Base-by-base conservation (phyloP, 2,113 vertebrate genomes). In the Ochotona princeps region DNA sequence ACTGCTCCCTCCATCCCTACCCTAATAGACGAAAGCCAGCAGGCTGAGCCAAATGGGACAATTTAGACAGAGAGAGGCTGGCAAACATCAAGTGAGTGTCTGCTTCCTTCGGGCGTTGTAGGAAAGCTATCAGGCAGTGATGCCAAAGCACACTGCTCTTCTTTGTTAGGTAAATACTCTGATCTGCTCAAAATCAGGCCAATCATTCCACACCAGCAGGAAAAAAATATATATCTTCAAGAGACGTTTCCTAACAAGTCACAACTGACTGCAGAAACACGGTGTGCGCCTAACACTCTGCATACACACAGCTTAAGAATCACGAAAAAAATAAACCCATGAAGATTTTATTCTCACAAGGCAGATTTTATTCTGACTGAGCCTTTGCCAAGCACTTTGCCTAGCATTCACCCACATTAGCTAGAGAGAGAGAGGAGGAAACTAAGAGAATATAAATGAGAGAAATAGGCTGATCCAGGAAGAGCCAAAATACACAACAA, bases 31-130 rank as follows among this genome's bases (percentile, higher is more conserved):
- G 44, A 78, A 87, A 92, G 94, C 93, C 93, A 95, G 86, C 25
- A 30, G 79, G 65, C 75, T 70, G 51, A 60, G 90, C 93, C 95
- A 95, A 93, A 96, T 93, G 63, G 75, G 87, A 94, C 84, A 54
- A 73, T 95, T 95, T 87, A 97, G 87, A 96, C 47, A 79, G 63
- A 95, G 86, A 94, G 78, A 95, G 66, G 80, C 82, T 95, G 81
- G 87, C 74, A 70, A 92, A 84, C 82, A 61, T 28, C 72, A 91
- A 92, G 73, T 69, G 32, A 91, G 72, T 90, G 67, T 65, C 86
- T 87, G 91, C 81, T 88, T 66, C 49, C 78, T 94, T 87, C 89
- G 78, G 87, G 73, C 81, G 57, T 75, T 74, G 83, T 91, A 94
- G 90, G 92, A 87, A 93, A 89, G 92, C 51, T 30, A 89, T 51